Evolutionary conservation across 2,888 invertebrate genomes (phyloP).

Genomic region (Eupithecia centaureata): DNA sequence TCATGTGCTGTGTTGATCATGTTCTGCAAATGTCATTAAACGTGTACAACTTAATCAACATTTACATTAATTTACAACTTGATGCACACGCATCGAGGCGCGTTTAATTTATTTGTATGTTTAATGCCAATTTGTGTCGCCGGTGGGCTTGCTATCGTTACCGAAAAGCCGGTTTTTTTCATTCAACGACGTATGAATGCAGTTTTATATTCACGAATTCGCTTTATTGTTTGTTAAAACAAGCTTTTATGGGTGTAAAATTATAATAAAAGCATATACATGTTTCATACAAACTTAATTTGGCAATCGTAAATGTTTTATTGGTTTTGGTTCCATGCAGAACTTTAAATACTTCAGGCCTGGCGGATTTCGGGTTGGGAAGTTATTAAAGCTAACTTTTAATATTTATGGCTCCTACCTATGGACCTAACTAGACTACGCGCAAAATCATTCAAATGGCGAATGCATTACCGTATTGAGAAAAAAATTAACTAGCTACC

Average conservation of each 20-base stretch:
- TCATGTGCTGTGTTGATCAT: neutral
- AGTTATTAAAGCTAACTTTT: neutral
- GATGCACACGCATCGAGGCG: constrained; percentile 17
- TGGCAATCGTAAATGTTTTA: constrained; percentile 43
- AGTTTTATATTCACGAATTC: constrained; percentile 62
- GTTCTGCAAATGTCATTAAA: constrained; percentile 7
- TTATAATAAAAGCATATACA: constrained; percentile 43
- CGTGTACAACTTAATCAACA: constrained; percentile 21
- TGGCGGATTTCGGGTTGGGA: neutral
- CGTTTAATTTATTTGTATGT: constrained; percentile 25
- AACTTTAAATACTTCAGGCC: neutral
- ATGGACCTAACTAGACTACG: neutral
- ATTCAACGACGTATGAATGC: constrained; percentile 59
- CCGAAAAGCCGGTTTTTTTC: constrained; percentile 61
- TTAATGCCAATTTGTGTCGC: constrained; percentile 52
- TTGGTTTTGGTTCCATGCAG: constrained; percentile 31
- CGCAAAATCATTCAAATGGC: neutral
- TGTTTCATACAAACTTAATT: constrained; percentile 43
- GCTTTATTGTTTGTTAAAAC: constrained; percentile 56
- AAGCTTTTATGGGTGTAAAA: constrained; percentile 55
- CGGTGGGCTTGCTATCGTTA: constrained; percentile 50
- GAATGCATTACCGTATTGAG: neutral
- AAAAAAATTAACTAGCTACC: neutral
- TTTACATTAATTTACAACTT: constrained; percentile 23
- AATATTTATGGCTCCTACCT: neutral